Evolutionary conservation across 2,113 vertebrate species (phyloP), one percentile per base, ranked within the genome.

Genomic region (Scolopax mira): DNA sequence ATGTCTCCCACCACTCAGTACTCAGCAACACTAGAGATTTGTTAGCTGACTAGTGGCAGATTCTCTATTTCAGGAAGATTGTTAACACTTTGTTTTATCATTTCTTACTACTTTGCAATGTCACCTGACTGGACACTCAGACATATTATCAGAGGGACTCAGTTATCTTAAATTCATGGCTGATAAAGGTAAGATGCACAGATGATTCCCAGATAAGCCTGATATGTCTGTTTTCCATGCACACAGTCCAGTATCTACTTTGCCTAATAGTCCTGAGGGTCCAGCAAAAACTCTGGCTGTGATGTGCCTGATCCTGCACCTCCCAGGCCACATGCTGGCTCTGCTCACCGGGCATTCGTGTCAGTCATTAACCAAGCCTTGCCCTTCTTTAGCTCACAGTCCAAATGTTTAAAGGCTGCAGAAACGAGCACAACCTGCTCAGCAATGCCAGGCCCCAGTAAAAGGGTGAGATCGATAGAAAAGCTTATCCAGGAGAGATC

Each of bases 271-370:
- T 11, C 7, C 13, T 16, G 17, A 55, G 85, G 72, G 33, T 13
- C 55, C 3, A 0, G 27, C 41, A 82, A 48, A 77, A 37, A 7
- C 21, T 11, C 2, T 48, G 25, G 25, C 65, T 57, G 51, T 74
- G 46, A n/a, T 31, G 9, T 65, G 25, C 35, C 60, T 51, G 19
- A 75, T 62, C 22, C 42, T 33, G 3, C 22, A 49, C 30, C 33
- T 86, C 57, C 42, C 52, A 61, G 57, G 52, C n/a, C 0, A 1
- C 9, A 4, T 4, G 16, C 52, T 79, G 48, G n/a, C 28, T 39
- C 31, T 90, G 51, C 33, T 65, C 3, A 1, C 58, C 24, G 6
- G 62, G 35, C 16, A 11, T 33, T 27, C 3, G 0, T 0, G 7
- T 73, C 82, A 44, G 48, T 62, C 60, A 57, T 49, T 51, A 57